A percentile compares a stretch with the other conserved stretches of the same genome.
Evolutionary conservation across 92 coral and sea anemone genomes (phyloP).

Genomic region (Porites cylindrica): DNA sequence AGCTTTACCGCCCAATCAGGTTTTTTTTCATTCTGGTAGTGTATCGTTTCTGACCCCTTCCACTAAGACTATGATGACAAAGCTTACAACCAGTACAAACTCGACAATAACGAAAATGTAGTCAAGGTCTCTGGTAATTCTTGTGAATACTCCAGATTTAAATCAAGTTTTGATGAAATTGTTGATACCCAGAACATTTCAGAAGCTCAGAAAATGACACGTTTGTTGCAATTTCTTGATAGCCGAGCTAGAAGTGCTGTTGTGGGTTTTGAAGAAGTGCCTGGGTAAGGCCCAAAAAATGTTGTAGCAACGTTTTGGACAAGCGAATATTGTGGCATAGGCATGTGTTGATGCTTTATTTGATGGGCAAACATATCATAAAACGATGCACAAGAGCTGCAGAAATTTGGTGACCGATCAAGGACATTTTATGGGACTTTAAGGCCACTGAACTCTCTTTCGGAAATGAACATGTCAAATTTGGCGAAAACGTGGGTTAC

Average conservation of each 20-base stretch:
- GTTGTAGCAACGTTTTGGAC: too few species aligned
- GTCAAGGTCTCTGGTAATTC: slow-evolving; percentile 66
- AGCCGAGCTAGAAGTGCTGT: too few species aligned
- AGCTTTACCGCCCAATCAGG: too few species aligned
- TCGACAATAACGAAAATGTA: not conserved
- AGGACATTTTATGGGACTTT: slow-evolving; percentile 63
- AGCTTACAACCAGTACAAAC: too few species aligned
- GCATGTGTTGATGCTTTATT: too few species aligned
- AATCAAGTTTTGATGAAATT: slow-evolving; percentile 49
- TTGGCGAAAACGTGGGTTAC: slow-evolving; percentile 42
- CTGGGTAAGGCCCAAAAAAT: too few species aligned
- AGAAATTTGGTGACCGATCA: slow-evolving; percentile 60
- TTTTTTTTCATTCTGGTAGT: too few species aligned
- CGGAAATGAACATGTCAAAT: slow-evolving; percentile 74
- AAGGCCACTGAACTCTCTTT: slow-evolving; percentile 59
- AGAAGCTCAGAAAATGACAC: slow-evolving; percentile 51
- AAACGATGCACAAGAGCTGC: slow-evolving; percentile 47
- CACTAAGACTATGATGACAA: too few species aligned
- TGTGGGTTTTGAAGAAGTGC: slow-evolving; percentile 51
- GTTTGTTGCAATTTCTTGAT: not conserved
- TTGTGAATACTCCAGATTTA: not conserved
- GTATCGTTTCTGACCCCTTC: too few species aligned
- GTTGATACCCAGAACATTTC: slow-evolving; percentile 50
- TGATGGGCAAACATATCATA: slow-evolving; percentile 21
- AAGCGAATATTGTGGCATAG: too few species aligned